Evolutionary conservation across 1,140 invertebrate genomes (phyloP).

Genomic region (Polypedilum vanderplanki): DNA sequence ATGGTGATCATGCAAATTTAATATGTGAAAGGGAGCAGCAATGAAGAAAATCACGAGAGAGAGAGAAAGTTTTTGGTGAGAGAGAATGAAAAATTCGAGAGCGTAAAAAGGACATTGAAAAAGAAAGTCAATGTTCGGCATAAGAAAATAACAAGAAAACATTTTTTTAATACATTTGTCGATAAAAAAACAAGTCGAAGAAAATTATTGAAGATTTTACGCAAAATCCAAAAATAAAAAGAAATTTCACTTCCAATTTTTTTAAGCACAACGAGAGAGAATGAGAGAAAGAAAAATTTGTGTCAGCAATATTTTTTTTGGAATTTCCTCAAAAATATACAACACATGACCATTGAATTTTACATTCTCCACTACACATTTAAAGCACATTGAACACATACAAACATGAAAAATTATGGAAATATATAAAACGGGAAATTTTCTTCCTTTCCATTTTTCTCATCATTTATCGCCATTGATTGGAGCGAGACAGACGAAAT

Average conservation of each 20-base stretch:
- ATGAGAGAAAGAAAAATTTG: not conserved
- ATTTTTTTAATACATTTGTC: too few species aligned
- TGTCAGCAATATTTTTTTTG: not conserved
- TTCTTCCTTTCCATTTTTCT: not conserved
- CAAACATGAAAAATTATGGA: not conserved
- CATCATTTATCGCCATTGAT: not conserved
- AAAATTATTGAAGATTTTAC: not conserved
- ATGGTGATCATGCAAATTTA: conserved; percentile 18
- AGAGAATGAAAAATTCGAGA: not conserved
- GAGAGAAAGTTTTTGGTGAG: not conserved
- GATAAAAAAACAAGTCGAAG: not conserved
- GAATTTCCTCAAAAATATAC: not conserved
- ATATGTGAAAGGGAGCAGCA: conserved; percentile 16
- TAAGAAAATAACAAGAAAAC: not conserved
- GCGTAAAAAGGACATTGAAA: not conserved
- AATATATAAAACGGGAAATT: not conserved
- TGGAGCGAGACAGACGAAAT: not conserved
- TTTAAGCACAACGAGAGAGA: not conserved
- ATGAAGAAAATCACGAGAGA: not conserved
- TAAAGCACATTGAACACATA: not conserved
- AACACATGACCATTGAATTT: not conserved
- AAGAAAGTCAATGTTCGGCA: conserved; percentile 5
- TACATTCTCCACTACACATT: not conserved
- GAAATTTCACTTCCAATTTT: not conserved
- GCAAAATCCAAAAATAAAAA: not conserved